A percentile compares a stretch with the other conserved stretches of the same genome.
phyloP scores from a whole-genome alignment of 2,113 vertebrate genomes.

The rat (Rattus norvegicus) region DNA sequence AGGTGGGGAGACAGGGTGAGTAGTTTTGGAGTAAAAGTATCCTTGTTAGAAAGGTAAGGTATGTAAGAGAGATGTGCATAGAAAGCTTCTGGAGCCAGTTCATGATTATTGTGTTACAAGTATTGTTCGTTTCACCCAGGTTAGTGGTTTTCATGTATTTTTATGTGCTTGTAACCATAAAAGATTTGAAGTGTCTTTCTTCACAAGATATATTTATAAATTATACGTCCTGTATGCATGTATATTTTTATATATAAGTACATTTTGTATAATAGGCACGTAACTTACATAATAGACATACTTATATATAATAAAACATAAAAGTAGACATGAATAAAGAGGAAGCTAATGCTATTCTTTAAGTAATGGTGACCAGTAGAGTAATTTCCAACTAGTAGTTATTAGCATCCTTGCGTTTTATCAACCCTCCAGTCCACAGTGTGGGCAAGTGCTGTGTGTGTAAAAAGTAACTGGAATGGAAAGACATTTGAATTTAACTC shows the following conservation, averaged over 20 bases:
- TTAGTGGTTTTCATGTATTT: background rate
- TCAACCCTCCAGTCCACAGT: background rate
- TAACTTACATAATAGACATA: background rate
- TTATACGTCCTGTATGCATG: background rate
- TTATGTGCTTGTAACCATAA: background rate
- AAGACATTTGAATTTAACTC: conserved; percentile 27
- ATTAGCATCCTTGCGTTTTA: background rate
- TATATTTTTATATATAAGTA: background rate
- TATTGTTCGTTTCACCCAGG: background rate
- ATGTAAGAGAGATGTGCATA: background rate
- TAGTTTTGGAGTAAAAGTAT: background rate
- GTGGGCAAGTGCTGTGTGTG: background rate
- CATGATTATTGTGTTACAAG: background rate
- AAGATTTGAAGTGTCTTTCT: conserved; percentile 20
- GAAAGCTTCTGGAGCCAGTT: background rate
- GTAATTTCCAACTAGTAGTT: background rate
- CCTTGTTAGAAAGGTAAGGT: conserved; percentile 21
- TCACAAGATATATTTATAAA: conserved; percentile 34
- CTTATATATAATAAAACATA: conserved; percentile 38
- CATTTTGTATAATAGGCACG: background rate
- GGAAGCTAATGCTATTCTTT: background rate
- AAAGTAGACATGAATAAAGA: conserved; percentile 34
- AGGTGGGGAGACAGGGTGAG: background rate
- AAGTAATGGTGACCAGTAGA: conserved; percentile 17
- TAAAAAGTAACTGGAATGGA: background rate